phyloP scores from a whole-genome alignment of 1,140 invertebrate genomes.

The Cydia splendana region DNA sequence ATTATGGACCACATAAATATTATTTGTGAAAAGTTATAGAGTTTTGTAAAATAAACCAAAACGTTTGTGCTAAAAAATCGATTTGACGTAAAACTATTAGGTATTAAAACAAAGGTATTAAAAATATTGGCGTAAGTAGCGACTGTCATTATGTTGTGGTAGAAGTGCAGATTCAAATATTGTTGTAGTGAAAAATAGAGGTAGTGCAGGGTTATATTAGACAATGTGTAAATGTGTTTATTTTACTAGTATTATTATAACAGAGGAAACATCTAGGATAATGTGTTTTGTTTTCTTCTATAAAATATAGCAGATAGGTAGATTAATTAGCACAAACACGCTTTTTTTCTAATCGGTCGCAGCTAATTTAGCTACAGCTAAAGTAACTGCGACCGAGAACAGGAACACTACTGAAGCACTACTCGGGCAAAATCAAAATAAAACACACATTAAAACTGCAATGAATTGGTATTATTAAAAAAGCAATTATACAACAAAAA shows the following conservation, averaged over 20 bases:
- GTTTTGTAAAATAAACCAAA: constrained; percentile 13
- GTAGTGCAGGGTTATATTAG: too few species aligned
- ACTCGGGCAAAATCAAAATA: constrained; percentile 79
- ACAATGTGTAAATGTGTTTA: too few species aligned
- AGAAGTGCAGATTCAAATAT: too few species aligned
- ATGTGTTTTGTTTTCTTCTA: background rate
- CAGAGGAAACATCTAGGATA: background rate
- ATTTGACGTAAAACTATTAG: background rate
- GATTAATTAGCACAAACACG: constrained; percentile 71
- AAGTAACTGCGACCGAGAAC: constrained; percentile 52
- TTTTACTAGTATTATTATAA: too few species aligned
- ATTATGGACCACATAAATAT: background rate
- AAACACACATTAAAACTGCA: constrained; percentile 84
- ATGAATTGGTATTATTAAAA: constrained; percentile 86
- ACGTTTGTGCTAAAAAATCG: constrained; percentile 66
- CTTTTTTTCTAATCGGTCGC: constrained; percentile 43
- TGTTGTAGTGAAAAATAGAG: too few species aligned
- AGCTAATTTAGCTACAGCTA: constrained; percentile 53
- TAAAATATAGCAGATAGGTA: constrained; percentile 1
- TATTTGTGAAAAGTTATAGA: background rate
- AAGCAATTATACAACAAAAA: constrained; percentile 86
- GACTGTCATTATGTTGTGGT: too few species aligned
- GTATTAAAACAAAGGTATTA: background rate
- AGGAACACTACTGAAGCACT: constrained; percentile 58
- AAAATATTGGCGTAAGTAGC: background rate